These are phyloP conservation scores for Eptatretus atami DNA, from an alignment of 2,797 vertebrate species.

Conservation along the genomic window DNA sequence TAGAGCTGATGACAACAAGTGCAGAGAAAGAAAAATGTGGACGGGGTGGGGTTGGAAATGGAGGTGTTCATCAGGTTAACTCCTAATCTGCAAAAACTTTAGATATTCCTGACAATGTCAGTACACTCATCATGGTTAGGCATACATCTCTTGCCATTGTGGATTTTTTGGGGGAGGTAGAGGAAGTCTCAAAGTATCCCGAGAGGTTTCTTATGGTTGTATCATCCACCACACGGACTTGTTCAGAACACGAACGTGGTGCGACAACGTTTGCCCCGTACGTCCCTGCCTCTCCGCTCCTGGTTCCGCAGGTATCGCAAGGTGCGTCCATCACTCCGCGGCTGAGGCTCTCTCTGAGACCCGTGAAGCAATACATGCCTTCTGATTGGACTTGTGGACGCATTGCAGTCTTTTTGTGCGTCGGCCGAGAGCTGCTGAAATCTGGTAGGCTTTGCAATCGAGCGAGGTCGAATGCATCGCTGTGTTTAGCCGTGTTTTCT, in stretches of 20 bases:
- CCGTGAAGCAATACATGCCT: constrained; percentile 73
- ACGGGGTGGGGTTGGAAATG: too few species aligned
- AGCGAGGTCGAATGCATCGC: background rate
- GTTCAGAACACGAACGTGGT: constrained; percentile 70
- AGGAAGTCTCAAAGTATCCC: constrained; percentile 82
- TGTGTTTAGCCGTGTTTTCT: background rate
- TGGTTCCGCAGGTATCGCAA: too few species aligned
- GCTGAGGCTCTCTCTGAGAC: constrained; percentile 23
- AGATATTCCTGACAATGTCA: too few species aligned
- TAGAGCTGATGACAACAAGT: too few species aligned
- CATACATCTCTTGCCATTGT: constrained; percentile 99
- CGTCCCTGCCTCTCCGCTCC: too few species aligned
- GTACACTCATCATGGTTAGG: constrained; percentile 16
- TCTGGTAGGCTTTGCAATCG: constrained; percentile 17
- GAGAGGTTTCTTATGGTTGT: constrained; percentile 94
- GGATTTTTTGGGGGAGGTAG: constrained; percentile 92
- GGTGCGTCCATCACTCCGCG: too few species aligned
- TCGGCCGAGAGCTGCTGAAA: constrained; percentile 39
- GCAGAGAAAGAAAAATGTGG: too few species aligned
- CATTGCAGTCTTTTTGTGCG: constrained; percentile 13
- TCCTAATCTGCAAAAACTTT: too few species aligned
- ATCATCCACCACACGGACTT: constrained; percentile 64
- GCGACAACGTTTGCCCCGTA: constrained; percentile 10
- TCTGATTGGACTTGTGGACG: constrained; percentile 15
- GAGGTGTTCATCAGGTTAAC: too few species aligned